Evolutionary conservation across 2,888 invertebrate genomes (phyloP), one percentile per base, ranked within the genome.

Genomic region (Apantesis nais): DNA sequence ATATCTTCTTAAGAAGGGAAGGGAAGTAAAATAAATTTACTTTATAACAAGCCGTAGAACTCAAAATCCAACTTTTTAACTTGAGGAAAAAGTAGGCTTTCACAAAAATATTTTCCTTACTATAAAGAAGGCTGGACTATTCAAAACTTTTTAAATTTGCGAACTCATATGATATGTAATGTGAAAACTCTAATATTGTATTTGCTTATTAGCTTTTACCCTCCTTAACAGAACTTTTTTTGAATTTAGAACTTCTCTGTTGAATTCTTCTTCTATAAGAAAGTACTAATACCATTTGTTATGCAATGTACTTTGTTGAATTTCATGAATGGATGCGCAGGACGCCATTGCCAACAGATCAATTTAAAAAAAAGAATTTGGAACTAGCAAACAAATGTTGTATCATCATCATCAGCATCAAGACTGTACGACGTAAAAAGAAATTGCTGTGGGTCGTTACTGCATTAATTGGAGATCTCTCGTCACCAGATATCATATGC

Each of bases 91-190:
- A 55, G 14, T 25, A 55, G 14, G 55, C 55, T 25, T 25, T 14
- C 55, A 55, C 14, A 55, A 55, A 25, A 55, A 55, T 29, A 55
- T 25, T 55, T 55, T 55, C 25, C 25, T 14, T 25, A 65, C 66
- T 25, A 29, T 55, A 55, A 55, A 55, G 29, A 55, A 29, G 25
- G 55, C 55, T 55, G 25, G 55, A 14, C 55, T 55, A 55, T 55
- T 55, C 14, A 55, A 55, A 55, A 14, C 25, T 55, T 55, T 55
- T 55, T 55, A 14, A 29, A 70, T 68, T 69, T 62, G 75, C 25
- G 29, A 74, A 78, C 55, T 12, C n/a, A n/a, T 52, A 0, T 52
- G 55, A 14, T 25, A 29, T 25, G 14, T 55, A 55, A 55, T 29
- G 55, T 55, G 14, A 55, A 55, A 29, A 55, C 7, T 55, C 25